phyloP scores from a whole-genome alignment of 2,888 invertebrate species.

The Kryphioiulus occultus region DNA sequence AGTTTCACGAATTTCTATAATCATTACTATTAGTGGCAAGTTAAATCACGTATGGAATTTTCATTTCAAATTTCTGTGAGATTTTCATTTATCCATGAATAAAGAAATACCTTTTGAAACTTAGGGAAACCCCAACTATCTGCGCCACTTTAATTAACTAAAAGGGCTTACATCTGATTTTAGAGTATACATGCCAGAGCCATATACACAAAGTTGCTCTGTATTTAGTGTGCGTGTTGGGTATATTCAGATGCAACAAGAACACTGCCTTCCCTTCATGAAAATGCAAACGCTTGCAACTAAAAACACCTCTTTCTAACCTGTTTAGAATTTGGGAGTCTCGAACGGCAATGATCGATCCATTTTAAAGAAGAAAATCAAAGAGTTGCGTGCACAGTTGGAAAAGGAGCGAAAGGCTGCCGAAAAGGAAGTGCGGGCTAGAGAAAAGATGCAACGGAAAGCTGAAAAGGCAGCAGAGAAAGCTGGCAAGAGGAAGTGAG shows the following conservation, averaged over 20 bases:
- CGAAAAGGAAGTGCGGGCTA: constrained; percentile 84
- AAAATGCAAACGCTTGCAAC: neutral
- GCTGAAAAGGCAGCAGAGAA: constrained; percentile 71
- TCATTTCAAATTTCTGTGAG: neutral
- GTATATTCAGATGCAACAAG: no score
- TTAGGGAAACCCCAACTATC: no score
- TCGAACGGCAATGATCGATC: constrained; percentile 65
- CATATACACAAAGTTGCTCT: no score
- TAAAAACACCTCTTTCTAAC: neutral
- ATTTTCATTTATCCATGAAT: neutral
- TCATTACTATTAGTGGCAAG: no score
- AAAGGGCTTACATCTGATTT: no score
- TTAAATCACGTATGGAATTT: no score
- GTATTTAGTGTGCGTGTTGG: no score
- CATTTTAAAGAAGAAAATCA: constrained; percentile 66
- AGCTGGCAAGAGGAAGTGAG: constrained; percentile 48
- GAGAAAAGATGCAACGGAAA: constrained; percentile 84
- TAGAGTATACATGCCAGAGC: no score
- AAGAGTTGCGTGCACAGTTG: constrained; percentile 64
- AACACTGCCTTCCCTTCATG: neutral
- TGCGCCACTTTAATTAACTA: no score
- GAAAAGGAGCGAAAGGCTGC: constrained; percentile 70
- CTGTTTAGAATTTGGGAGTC: constrained; percentile 64
- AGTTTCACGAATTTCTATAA: no score
- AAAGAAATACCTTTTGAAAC: neutral